Conservation (phyloP, 2,797 vertebrate species). For the Lateolabrax maculatus region DNA sequence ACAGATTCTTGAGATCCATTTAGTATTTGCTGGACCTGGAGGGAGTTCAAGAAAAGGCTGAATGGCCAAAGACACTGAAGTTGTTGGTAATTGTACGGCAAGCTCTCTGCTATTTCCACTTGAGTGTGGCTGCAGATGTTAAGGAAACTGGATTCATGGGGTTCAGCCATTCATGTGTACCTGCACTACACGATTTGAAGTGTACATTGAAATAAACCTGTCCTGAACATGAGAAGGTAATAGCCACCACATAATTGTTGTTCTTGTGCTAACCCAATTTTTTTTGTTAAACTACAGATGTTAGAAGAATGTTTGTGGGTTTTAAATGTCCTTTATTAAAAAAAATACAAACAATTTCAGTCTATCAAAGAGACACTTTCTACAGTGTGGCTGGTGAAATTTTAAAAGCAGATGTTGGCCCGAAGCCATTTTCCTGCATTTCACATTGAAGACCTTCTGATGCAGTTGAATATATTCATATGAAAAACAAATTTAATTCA, state of each 20-base stretch:
- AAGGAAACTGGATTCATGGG: constrained; percentile 14
- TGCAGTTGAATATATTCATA: not conserved
- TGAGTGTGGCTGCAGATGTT: constrained; percentile 29
- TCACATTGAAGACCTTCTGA: constrained; percentile 10
- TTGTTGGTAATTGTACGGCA: constrained; percentile 17
- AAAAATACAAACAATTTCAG: not conserved
- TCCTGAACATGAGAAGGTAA: constrained; percentile 10
- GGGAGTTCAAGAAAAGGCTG: constrained; percentile 50
- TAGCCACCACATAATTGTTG: not conserved
- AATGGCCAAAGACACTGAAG: constrained; percentile 38
- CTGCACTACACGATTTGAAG: constrained; percentile 17
- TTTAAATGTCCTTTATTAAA: not conserved
- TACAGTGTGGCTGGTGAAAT: not conserved
- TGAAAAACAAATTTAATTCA: constrained; percentile 6
- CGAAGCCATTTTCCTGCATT: constrained; percentile 27
- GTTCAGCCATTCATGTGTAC: constrained; percentile 1
- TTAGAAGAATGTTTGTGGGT: not conserved
- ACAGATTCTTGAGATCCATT: constrained; percentile 54
- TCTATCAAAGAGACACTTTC: constrained; percentile 6
- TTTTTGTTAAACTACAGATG: constrained; percentile 1
- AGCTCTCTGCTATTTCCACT: constrained; percentile 17
- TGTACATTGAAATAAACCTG: constrained; percentile 1
- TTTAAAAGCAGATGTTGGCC: constrained; percentile 36
- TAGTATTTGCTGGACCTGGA: constrained; percentile 46
- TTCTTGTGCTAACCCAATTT: not conserved